Evolutionary conservation across 2,113 vertebrate species (phyloP).

Genomic region (Sinocyclocheilus anshuiensis): DNA sequence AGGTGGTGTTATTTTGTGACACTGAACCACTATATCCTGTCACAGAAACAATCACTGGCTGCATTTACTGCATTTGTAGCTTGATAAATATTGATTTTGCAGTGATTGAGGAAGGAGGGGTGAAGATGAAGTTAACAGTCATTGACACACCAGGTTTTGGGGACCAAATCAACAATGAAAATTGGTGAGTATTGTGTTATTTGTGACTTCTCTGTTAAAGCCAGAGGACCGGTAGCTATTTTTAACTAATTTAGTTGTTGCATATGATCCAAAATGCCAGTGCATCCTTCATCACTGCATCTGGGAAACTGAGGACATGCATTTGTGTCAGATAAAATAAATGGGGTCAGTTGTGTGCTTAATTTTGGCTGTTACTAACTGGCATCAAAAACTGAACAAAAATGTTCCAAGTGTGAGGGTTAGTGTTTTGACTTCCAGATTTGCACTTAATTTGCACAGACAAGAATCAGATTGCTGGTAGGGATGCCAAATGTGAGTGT

Average conservation of each 20-base stretch:
- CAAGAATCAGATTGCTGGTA: not conserved
- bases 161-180: slow-evolving; percentile 97
- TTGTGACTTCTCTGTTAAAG: slow-evolving; percentile 9
- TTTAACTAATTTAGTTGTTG: not conserved
- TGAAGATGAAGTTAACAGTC: slow-evolving; percentile 98
- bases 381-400: not conserved
- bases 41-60: not conserved
- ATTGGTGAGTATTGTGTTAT: slow-evolving; percentile 80
- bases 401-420: not conserved
- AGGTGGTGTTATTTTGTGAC: not conserved
- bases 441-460: slow-evolving; percentile 11
- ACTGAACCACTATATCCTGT: not conserved
- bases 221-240: no score
- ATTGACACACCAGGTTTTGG: slow-evolving; percentile 96
- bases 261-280: not conserved
- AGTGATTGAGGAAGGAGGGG: slow-evolving; percentile 97
- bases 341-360: not conserved
- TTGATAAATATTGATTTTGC: slow-evolving; percentile 38
- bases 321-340: not conserved
- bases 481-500: slow-evolving; percentile 8
- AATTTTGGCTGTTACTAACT: not conserved
- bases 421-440: not conserved
- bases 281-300: not conserved
- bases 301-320: not conserved
- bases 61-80: not conserved